Evolutionary conservation across 2,797 vertebrate species (phyloP).

Genomic region (Triplophysa yarkandensis): DNA sequence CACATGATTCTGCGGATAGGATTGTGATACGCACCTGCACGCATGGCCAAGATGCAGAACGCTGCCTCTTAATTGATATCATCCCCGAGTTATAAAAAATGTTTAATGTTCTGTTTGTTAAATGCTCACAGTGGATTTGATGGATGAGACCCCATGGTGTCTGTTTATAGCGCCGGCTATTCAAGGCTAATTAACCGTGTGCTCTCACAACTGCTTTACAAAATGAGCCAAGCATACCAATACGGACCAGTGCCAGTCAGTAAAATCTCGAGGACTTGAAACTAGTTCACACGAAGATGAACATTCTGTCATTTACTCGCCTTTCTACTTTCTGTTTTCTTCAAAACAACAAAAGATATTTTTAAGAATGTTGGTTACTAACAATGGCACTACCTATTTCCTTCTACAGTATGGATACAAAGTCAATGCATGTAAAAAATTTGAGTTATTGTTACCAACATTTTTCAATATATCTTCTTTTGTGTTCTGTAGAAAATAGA

Average conservation of each 20-base stretch:
- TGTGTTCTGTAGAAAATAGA: no score
- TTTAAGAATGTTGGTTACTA: no score
- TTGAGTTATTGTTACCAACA: no score
- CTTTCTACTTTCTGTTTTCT: no score
- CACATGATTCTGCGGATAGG: slow-evolving; percentile 60
- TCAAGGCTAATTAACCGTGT: slow-evolving; percentile 40
- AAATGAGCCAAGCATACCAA: slow-evolving; percentile 32
- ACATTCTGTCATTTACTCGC: no score
- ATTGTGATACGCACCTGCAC: slow-evolving; percentile 28
- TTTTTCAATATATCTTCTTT: no score
- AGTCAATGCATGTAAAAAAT: no score
- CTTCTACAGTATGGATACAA: no score
- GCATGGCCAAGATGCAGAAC: background rate
- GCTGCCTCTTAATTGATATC: slow-evolving; percentile 15
- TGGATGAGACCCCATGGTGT: slow-evolving; percentile 40
- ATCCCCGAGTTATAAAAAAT: slow-evolving; percentile 24
- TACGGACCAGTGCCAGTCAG: slow-evolving; percentile 1
- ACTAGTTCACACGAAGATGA: no score
- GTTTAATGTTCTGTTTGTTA: slow-evolving; percentile 40
- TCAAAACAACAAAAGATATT: no score
- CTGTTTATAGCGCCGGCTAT: slow-evolving; percentile 41
- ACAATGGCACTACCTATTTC: no score
- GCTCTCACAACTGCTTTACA: slow-evolving; percentile 28
- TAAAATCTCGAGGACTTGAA: background rate
- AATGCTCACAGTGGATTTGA: slow-evolving; percentile 38